Evolutionary conservation across 2,113 vertebrate genomes (phyloP).

Genomic region (Nanger granti): DNA sequence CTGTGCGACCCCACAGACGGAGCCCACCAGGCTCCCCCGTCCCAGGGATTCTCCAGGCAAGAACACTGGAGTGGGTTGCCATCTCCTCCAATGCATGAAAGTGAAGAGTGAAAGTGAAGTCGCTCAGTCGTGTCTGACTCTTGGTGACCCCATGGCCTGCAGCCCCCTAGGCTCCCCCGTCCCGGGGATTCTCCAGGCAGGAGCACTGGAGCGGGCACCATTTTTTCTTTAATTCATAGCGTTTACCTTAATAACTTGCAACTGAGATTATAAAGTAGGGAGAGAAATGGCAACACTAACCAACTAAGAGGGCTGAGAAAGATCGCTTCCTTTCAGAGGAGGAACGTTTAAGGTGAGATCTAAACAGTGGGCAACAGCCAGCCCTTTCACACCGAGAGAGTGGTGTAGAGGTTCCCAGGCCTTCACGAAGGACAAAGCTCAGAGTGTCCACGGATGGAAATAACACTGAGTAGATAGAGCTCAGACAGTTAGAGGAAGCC

Average conservation of each 20-base stretch:
- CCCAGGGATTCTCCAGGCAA: too few relatives aligned
- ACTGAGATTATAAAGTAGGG: neutral
- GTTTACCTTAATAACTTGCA: neutral
- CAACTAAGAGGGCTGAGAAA: neutral
- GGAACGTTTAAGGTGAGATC: neutral
- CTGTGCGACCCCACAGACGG: too few relatives aligned
- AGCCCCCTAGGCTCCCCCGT: too few relatives aligned
- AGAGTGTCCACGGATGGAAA: neutral
- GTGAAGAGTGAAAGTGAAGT: too few relatives aligned
- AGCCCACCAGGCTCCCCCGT: too few relatives aligned
- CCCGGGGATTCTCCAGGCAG: neutral
- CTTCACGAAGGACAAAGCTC: fast-evolving
- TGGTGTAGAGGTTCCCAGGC: fast-evolving
- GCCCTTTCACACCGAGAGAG: too few relatives aligned
- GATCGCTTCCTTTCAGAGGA: neutral
- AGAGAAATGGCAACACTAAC: neutral
- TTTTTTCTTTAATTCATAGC: neutral
- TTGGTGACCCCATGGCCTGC: too few relatives aligned
- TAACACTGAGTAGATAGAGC: neutral
- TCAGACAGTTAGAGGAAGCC: neutral
- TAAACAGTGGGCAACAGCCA: neutral
- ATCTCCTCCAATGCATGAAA: too few relatives aligned
- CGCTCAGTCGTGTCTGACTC: too few relatives aligned
- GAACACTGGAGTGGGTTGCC: too few relatives aligned
- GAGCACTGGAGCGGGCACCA: neutral